Evolutionary conservation across 2,888 invertebrate genomes (phyloP).

Genomic region (Steinernema scapterisci): DNA sequence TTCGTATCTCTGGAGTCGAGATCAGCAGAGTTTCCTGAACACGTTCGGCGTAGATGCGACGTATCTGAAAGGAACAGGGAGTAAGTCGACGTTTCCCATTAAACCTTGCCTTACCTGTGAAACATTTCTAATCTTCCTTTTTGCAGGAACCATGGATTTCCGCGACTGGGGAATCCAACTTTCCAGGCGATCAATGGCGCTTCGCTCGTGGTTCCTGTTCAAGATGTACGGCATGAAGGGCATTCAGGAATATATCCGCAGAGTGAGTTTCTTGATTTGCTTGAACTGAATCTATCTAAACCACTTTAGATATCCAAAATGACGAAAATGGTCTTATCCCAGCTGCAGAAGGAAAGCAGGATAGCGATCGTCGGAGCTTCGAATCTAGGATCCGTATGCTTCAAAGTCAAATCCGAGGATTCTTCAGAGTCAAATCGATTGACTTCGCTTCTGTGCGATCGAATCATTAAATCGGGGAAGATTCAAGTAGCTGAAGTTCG

Average conservation of each 20-base stretch:
- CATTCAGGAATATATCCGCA: slow-evolving; percentile 80
- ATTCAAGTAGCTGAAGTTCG: background rate
- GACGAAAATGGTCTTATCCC: too few relatives aligned
- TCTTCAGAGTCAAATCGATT: background rate
- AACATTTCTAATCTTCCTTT: too few relatives aligned
- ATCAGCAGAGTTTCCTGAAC: slow-evolving; percentile 24
- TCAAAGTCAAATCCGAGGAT: background rate
- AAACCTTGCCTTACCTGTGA: too few relatives aligned
- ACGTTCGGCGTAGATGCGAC: background rate
- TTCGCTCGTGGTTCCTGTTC: slow-evolving; percentile 82
- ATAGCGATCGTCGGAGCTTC: background rate
- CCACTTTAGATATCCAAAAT: too few relatives aligned
- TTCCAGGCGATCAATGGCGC: slow-evolving; percentile 73
- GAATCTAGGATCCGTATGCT: background rate
- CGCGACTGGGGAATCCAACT: slow-evolving; percentile 94
- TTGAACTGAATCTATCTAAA: background rate
- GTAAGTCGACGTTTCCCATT: background rate
- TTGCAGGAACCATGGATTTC: slow-evolving; percentile 34
- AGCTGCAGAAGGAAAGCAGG: background rate
- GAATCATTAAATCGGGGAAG: background rate
- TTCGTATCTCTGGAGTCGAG: slow-evolving; percentile 31
- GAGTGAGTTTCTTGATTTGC: background rate
- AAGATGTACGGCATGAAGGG: slow-evolving; percentile 88
- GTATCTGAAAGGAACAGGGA: slow-evolving; percentile 2
- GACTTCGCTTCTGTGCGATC: background rate